Conservation (phyloP, 2,797 vertebrate species). For the Ateles fusciceps region DNA sequence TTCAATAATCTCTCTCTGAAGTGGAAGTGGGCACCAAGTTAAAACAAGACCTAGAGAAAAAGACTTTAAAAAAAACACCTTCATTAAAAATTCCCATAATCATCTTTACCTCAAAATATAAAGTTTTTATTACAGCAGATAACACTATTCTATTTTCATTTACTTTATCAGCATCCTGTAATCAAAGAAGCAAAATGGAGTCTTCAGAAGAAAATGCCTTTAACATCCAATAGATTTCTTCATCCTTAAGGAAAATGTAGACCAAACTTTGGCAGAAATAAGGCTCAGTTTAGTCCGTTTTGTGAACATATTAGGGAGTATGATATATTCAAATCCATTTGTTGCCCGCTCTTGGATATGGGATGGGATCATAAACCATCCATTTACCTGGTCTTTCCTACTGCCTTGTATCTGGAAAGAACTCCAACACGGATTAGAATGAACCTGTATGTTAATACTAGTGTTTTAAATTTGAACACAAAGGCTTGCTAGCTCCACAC, state of each 20-base stretch:
- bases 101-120: constrained; percentile 31
- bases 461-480: background rate
- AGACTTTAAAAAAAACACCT: background rate
- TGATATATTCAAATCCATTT: background rate
- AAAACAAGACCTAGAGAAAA: background rate
- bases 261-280: background rate
- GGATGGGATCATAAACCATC: background rate
- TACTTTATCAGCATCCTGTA: background rate
- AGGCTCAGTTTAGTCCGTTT: background rate
- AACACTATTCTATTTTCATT: constrained; percentile 26
- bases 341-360: background rate
- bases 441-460: background rate
- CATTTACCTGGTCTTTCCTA: background rate
- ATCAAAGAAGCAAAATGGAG: constrained; percentile 11
- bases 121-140: background rate
- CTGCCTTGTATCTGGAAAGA: background rate
- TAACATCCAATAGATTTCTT: background rate
- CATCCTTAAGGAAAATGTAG: background rate
- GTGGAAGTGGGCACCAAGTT: background rate
- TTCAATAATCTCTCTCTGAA: background rate
- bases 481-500: background rate
- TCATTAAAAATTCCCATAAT: constrained; percentile 29
- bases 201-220: background rate
- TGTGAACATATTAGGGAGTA: background rate
- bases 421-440: background rate